Base-by-base conservation (phyloP, 2,888 invertebrate genomes). In the Pyrgus malvae region DNA sequence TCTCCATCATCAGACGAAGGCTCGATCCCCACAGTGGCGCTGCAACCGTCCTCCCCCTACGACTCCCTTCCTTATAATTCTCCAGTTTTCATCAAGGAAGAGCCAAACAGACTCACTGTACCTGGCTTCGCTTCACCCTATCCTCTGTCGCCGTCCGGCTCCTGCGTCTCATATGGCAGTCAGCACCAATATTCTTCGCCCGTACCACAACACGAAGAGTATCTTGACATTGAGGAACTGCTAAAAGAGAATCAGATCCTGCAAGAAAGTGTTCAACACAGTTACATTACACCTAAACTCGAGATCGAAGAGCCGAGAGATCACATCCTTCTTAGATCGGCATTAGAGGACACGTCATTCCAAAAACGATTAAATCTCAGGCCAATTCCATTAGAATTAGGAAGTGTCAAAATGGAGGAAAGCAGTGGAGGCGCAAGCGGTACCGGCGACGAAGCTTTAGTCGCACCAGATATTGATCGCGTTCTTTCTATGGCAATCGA, bases 401-500 rank as follows among this genome's bases (percentile, higher is more conserved):
- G 86, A 11, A 91, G 88, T 45, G 87, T 93, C 9, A 93, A 93
- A 75, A 94, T 94, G 94, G 94, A 94, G 70, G 92, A 93, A 61
- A 92, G 92, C 55, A 93, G 93, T 59, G 92, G 91, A 55, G 90
- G 89, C 11, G 75, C 71, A 12, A 29, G 51, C 38, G 53, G 53
- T 74, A 84, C 87, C 3, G 75, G 71, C 8, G 90, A 89, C 50
- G 91, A 91, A 14, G 90, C 92, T 48, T 80, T 94, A 42, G 93
- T 93, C 46, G 92, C 94, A 46, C 95, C 95, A 66, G 94, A 94
- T 68, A 95, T 96, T 64, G 96, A 96, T 76, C 95, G 95, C 11
- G 95, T 96, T 27, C 91, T 96, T 48, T 95, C 94, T 58, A 91
- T 97, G 85, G 97, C 97, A 21, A 95, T 97, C 68, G 96, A 97